phyloP scores from a whole-genome alignment of 2,888 invertebrate species.

The Epinotia ramella region DNA sequence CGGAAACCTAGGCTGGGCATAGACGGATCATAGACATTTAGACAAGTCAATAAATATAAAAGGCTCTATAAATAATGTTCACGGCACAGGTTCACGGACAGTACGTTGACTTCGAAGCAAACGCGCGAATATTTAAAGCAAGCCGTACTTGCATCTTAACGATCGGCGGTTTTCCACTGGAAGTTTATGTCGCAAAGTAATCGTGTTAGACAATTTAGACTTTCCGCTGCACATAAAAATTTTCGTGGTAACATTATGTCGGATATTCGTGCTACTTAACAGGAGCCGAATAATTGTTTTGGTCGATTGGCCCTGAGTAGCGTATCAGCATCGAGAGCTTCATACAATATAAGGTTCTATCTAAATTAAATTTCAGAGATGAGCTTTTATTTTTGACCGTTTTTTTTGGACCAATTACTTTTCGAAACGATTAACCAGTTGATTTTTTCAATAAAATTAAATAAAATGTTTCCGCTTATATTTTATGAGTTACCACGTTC shows the following conservation, averaged over 20 bases:
- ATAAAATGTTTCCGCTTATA: too few species aligned
- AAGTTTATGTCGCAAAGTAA: too few species aligned
- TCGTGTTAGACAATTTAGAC: not conserved
- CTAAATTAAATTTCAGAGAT: too few species aligned
- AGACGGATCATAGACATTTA: slow-evolving; percentile 50
- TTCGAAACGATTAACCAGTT: too few species aligned
- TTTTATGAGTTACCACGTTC: too few species aligned
- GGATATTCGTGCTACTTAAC: not conserved
- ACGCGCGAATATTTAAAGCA: not conserved
- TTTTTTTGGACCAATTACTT: too few species aligned
- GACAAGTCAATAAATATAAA: slow-evolving; percentile 67
- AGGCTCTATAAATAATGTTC: slow-evolving; percentile 60
- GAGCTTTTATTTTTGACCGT: too few species aligned
- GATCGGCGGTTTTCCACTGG: not conserved
- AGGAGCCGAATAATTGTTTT: not conserved
- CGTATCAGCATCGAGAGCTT: too few species aligned
- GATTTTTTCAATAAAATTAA: too few species aligned
- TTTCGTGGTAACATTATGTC: too few species aligned
- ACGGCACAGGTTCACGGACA: slow-evolving; percentile 11
- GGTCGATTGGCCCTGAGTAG: not conserved
- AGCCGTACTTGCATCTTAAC: not conserved
- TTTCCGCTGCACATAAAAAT: not conserved
- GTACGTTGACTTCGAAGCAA: slow-evolving; percentile 8
- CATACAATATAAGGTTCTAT: too few species aligned
- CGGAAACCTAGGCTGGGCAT: slow-evolving; percentile 60